Percentiles rank a stretch among this genome's conserved stretches.
Evolutionary conservation across 2,888 invertebrate species (phyloP).

Genomic region (Himalopsyche anomala): DNA sequence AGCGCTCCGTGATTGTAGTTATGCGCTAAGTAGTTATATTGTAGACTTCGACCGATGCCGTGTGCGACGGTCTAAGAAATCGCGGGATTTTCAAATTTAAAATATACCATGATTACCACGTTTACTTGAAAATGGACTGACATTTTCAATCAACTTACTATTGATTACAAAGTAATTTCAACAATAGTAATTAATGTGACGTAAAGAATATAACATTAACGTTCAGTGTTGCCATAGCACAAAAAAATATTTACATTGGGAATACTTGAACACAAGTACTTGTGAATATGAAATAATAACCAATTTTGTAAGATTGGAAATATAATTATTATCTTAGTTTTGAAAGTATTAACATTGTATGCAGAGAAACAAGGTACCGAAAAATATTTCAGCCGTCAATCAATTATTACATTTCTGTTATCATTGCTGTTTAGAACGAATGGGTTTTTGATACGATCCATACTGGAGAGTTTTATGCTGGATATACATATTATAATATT

Average conservation of each 20-base stretch:
- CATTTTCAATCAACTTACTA: neutral
- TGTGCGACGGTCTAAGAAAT: neutral
- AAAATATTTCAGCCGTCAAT: too few relatives aligned
- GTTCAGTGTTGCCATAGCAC: neutral
- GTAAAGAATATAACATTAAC: neutral
- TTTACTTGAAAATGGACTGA: neutral
- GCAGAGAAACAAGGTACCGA: too few relatives aligned
- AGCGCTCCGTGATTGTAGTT: conserved; percentile 31
- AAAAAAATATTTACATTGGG: neutral
- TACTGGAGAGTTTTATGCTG: too few relatives aligned
- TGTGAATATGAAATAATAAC: too few relatives aligned
- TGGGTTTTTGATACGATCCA: too few relatives aligned
- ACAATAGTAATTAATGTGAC: neutral
- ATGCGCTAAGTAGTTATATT: conserved; percentile 11
- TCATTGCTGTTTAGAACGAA: too few relatives aligned
- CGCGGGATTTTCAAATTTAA: conserved; percentile 35
- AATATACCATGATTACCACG: neutral
- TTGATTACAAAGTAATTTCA: too few relatives aligned
- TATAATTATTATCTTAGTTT: too few relatives aligned
- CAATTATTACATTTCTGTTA: too few relatives aligned
- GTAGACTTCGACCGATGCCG: neutral
- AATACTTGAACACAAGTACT: neutral
- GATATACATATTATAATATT: too few relatives aligned
- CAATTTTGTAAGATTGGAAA: too few relatives aligned
- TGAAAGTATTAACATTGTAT: too few relatives aligned